phyloP scores from a whole-genome alignment of 1,140 invertebrate genomes.

The Pseudomyrmex sp. region DNA sequence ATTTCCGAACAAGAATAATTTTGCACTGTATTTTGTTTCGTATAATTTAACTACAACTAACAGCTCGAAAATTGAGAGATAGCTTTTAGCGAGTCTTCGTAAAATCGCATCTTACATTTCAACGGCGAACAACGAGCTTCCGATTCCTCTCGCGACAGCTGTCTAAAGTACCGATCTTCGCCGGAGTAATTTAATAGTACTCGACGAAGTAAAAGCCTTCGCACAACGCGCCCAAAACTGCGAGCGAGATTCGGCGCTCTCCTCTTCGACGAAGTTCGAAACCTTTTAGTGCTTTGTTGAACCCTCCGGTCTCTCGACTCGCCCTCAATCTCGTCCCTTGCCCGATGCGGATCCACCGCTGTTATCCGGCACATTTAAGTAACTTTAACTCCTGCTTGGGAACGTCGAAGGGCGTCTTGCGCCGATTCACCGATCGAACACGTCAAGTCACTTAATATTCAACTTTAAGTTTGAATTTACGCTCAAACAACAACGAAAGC shows the following conservation, averaged over 20 bases:
- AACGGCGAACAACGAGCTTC: slow-evolving; percentile 49
- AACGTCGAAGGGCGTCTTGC: slow-evolving; percentile 48
- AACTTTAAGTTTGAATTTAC: slow-evolving; percentile 21
- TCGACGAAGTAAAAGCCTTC: slow-evolving; percentile 39
- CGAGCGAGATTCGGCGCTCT: slow-evolving; percentile 52
- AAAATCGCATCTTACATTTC: slow-evolving; percentile 52
- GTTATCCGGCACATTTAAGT: slow-evolving; percentile 76
- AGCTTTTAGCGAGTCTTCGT: slow-evolving; percentile 50
- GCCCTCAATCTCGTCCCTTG: slow-evolving; percentile 60
- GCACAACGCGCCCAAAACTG: slow-evolving; percentile 60
- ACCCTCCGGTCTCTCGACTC: slow-evolving; percentile 56
- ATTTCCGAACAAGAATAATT: background rate
- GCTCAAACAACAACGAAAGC: slow-evolving; percentile 38
- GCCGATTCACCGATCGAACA: slow-evolving; percentile 41
- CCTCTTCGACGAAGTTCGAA: slow-evolving; percentile 56
- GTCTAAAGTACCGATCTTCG: slow-evolving; percentile 44
- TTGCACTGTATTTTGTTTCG: background rate
- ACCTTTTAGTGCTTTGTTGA: slow-evolving; percentile 69
- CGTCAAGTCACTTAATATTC: slow-evolving; percentile 56
- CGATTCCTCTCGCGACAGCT: slow-evolving; percentile 59
- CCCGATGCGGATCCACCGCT: slow-evolving; percentile 36
- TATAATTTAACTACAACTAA: background rate
- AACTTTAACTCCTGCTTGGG: slow-evolving; percentile 75
- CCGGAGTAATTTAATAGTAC: slow-evolving; percentile 44
- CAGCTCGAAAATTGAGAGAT: slow-evolving; percentile 51